phyloP scores from a whole-genome alignment of 92 coral and sea anemone genomes.

The Pocillopora meandrina region DNA sequence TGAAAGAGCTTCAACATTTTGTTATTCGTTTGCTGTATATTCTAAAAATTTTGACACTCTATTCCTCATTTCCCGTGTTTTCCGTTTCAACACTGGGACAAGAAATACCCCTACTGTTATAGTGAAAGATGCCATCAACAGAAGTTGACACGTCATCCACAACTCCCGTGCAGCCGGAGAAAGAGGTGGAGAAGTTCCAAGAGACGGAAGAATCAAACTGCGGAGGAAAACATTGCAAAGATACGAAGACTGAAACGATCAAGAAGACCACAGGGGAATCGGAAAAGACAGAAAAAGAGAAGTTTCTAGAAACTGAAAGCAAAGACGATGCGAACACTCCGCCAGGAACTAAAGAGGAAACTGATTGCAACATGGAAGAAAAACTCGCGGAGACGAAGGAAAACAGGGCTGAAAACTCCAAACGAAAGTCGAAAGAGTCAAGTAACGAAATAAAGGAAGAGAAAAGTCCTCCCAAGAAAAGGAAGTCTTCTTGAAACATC shows the following conservation, averaged over 20 bases:
- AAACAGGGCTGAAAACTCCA: conserved; percentile 25
- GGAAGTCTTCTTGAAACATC: conserved; percentile 52
- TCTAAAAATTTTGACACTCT: not conserved
- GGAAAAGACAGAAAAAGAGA: conserved; percentile 55
- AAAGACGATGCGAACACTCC: conserved; percentile 35
- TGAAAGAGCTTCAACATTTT: conserved; percentile 3
- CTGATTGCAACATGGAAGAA: conserved; percentile 23
- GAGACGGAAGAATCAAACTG: conserved; percentile 20
- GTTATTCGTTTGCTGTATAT: not conserved
- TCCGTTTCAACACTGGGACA: not conserved
- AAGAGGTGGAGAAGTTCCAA: conserved; percentile 20
- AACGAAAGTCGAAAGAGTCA: conserved; percentile 35
- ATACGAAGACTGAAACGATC: conserved; percentile 20
- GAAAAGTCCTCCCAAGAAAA: conserved; percentile 73
- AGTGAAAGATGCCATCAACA: conserved; percentile 49
- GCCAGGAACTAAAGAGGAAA: conserved; percentile 17
- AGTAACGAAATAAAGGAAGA: conserved; percentile 39
- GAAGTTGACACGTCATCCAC: conserved; percentile 49
- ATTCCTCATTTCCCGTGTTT: no score
- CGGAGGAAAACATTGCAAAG: conserved; percentile 24
- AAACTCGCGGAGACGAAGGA: conserved; percentile 43
- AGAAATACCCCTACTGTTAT: not conserved
- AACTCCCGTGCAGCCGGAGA: conserved; percentile 14
- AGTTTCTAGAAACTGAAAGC: conserved; percentile 35
- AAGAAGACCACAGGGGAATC: conserved; percentile 35